Conservation (phyloP, 2,113 vertebrate species). For the Misgurnus mizolepis region DNA sequence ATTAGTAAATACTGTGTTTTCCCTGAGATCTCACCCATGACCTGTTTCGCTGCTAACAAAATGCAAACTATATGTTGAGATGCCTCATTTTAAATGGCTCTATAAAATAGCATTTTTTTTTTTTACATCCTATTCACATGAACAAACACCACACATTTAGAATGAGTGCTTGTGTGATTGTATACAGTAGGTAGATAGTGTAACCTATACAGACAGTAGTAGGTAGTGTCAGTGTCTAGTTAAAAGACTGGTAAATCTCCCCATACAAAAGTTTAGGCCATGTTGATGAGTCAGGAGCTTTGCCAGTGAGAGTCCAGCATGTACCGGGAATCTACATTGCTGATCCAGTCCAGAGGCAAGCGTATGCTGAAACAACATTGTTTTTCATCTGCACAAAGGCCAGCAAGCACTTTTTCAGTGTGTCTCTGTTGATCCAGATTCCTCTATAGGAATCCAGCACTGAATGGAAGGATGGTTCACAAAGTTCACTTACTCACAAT, state of each 20-base stretch:
- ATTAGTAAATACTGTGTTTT: too few species aligned
- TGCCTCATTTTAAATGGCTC: too few species aligned
- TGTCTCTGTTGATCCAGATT: slow-evolving; percentile 53
- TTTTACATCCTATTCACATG: not conserved
- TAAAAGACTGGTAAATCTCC: slow-evolving; percentile 58
- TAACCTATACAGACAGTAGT: too few species aligned
- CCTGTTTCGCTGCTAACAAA: too few species aligned
- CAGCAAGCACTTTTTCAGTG: slow-evolving; percentile 58
- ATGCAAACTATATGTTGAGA: too few species aligned
- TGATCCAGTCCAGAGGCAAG: slow-evolving; percentile 53
- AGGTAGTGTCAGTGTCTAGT: slow-evolving; percentile 30
- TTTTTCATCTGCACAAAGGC: slow-evolving; percentile 62
- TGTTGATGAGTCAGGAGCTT: slow-evolving; percentile 71
- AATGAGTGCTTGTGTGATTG: slow-evolving; percentile 13
- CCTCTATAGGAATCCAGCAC: slow-evolving; percentile 24
- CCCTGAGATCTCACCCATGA: too few species aligned
- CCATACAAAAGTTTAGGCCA: slow-evolving; percentile 61
- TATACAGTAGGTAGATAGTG: not conserved
- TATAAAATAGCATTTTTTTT: too few species aligned
- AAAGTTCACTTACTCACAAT: slow-evolving; percentile 15
- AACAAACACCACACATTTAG: not conserved
- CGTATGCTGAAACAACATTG: slow-evolving; percentile 59
- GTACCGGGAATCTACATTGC: slow-evolving; percentile 64
- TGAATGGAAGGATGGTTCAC: slow-evolving; percentile 26
- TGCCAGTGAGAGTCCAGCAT: slow-evolving; percentile 54